Conservation (phyloP, 2,797 vertebrate genomes). For the Dendrocincla tyrannina region DNA sequence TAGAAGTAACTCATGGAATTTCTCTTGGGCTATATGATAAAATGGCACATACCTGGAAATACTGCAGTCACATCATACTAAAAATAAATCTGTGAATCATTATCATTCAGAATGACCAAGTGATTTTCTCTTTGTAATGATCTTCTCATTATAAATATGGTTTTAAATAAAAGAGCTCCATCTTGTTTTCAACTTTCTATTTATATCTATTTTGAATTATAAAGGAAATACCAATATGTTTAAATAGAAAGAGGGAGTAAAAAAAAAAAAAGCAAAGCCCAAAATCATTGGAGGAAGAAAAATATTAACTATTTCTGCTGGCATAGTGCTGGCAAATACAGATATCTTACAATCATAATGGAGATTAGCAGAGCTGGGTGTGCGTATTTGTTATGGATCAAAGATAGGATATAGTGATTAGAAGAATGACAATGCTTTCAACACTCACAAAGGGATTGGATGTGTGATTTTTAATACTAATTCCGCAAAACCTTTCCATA, state of each 20-base stretch:
- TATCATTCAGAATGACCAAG: neutral
- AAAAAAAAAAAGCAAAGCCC: neutral
- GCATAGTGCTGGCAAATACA: neutral
- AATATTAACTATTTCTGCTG: slow-evolving; percentile 44
- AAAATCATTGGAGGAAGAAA: slow-evolving; percentile 15
- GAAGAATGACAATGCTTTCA: slow-evolving; percentile 34
- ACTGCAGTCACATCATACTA: neutral
- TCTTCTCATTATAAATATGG: slow-evolving; percentile 8
- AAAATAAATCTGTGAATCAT: neutral
- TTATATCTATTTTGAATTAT: neutral
- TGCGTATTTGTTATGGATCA: slow-evolving; percentile 53
- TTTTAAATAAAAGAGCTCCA: slow-evolving; percentile 21
- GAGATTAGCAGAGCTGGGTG: neutral
- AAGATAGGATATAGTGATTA: slow-evolving; percentile 40
- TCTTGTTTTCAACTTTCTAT: neutral
- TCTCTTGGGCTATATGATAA: neutral
- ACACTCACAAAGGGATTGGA: neutral
- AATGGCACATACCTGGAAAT: neutral
- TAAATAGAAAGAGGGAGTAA: neutral
- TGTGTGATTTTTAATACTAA: slow-evolving; percentile 15
- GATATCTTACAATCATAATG: neutral
- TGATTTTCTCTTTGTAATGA: neutral
- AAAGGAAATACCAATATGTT: slow-evolving; percentile 18
- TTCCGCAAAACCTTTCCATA: slow-evolving; percentile 45
- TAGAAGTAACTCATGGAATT: neutral